Evolutionary conservation across 2,113 vertebrate genomes (phyloP).

Genomic region (Felis chaus): DNA sequence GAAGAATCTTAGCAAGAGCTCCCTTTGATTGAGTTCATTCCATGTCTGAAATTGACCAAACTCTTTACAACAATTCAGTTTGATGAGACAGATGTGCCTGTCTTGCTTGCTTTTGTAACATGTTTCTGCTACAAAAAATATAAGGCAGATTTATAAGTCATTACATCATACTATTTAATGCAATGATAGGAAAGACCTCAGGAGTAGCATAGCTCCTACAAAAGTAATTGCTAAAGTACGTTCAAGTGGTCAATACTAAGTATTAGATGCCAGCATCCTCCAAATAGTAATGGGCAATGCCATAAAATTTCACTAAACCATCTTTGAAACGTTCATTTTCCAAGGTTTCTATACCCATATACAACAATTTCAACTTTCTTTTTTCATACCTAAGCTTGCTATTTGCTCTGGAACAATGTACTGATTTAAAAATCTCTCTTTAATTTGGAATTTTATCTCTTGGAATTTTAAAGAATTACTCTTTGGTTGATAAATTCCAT

Average conservation of each 20-base stretch:
- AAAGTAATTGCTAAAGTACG: not conserved
- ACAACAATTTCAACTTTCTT: not conserved
- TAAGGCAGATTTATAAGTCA: not conserved
- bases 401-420: not conserved
- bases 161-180: not conserved
- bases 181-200: not conserved
- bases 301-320: not conserved
- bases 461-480: not conserved
- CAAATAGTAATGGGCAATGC: not conserved
- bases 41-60: not conserved
- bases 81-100: not conserved
- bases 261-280: not conserved
- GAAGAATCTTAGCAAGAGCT: not conserved
- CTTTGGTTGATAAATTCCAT: not conserved
- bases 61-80: not conserved
- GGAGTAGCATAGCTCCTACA: not conserved
- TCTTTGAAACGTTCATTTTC: not conserved
- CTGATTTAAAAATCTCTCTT: not conserved
- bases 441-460: no score
- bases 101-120: not conserved
- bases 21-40: not conserved
- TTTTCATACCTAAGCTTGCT: not conserved
- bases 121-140: constrained; percentile 10
- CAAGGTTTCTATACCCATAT: not conserved
- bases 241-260: not conserved